Conservation (phyloP, 2,888 invertebrate genomes). For the Axea sp. region DNA sequence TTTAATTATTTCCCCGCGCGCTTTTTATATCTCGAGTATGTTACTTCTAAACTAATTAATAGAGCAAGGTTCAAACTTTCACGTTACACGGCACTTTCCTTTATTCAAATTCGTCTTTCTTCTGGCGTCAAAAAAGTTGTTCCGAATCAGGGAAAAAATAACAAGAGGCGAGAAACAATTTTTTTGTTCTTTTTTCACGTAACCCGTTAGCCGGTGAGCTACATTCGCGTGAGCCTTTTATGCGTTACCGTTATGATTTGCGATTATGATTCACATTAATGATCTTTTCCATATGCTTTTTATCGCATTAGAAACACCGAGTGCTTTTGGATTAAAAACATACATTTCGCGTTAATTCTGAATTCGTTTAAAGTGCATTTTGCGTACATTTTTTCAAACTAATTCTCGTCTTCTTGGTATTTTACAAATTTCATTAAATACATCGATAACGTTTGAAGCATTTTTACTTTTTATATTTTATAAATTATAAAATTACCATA, state of each 20-base stretch:
- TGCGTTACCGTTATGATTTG: constrained; percentile 49
- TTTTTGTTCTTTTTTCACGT: constrained; percentile 32
- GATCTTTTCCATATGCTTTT: constrained; percentile 4
- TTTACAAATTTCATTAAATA: too few relatives aligned
- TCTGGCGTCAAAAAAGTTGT: constrained; percentile 32
- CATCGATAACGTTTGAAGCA: too few relatives aligned
- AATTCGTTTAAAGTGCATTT: too few relatives aligned
- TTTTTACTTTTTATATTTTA: too few relatives aligned
- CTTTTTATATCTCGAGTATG: constrained; percentile 32
- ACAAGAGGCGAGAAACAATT: too few relatives aligned
- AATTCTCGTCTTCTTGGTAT: too few relatives aligned
- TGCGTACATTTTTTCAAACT: too few relatives aligned
- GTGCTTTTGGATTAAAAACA: too few relatives aligned
- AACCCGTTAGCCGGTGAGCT: constrained; percentile 44
- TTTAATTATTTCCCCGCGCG: constrained; percentile 6
- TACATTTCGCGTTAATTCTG: too few relatives aligned
- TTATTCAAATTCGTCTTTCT: constrained; percentile 59
- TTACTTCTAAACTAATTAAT: constrained; percentile 58
- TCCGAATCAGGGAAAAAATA: constrained; percentile 7
- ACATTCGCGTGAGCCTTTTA: constrained; percentile 28
- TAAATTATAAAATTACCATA: too few relatives aligned
- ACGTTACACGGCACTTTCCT: constrained; percentile 53
- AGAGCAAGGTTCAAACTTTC: constrained; percentile 61
- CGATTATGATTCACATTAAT: constrained; percentile 35
- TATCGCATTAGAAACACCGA: neutral